phyloP scores from a whole-genome alignment of 2,797 vertebrate genomes.

The Bradypodion pumilum region DNA sequence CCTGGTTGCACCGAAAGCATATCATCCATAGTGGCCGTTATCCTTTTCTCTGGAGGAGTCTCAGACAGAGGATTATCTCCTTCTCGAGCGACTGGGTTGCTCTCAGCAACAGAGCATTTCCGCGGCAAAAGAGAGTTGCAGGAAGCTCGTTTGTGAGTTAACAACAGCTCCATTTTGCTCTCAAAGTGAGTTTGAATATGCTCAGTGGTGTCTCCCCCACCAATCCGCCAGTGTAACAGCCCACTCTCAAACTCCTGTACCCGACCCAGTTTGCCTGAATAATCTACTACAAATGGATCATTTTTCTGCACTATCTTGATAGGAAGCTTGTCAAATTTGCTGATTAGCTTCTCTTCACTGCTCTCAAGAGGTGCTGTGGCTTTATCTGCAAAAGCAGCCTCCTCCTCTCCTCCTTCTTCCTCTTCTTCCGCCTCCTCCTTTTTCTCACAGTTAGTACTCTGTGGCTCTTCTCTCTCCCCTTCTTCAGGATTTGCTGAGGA shows the following conservation, averaged over 20 bases:
- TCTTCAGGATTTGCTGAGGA: constrained; percentile 81
- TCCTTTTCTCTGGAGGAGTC: constrained; percentile 74
- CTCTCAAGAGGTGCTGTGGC: constrained; percentile 77
- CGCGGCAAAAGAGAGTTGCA: constrained; percentile 62
- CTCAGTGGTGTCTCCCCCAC: constrained; percentile 96
- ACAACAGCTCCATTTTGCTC: constrained; percentile 84
- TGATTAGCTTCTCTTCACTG: constrained; percentile 85
- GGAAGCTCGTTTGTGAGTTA: constrained; percentile 78
- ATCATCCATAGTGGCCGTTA: constrained; percentile 90
- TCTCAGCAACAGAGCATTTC: constrained; percentile 71
- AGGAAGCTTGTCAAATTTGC: constrained; percentile 98
- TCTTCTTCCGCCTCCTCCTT: constrained; percentile 69
- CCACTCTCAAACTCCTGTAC: constrained; percentile 96
- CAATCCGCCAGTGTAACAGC: constrained; percentile 95
- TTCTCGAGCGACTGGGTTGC: constrained; percentile 59
- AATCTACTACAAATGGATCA: constrained; percentile 89
- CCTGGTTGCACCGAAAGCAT: constrained; percentile 86
- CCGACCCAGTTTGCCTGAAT: constrained; percentile 86
- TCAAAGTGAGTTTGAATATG: constrained; percentile 99
- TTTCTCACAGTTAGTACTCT: constrained; percentile 69
- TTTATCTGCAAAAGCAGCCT: constrained; percentile 77
- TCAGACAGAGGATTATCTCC: constrained; percentile 69
- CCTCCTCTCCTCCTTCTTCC: constrained; percentile 78
- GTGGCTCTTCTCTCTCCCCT: constrained; percentile 78
- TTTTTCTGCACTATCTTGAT: constrained; percentile 93